A percentile compares a stretch with the other conserved stretches of the same genome.
Conservation (phyloP, 2,113 vertebrate genomes). For the Zosterops hypoxanthus region DNA sequence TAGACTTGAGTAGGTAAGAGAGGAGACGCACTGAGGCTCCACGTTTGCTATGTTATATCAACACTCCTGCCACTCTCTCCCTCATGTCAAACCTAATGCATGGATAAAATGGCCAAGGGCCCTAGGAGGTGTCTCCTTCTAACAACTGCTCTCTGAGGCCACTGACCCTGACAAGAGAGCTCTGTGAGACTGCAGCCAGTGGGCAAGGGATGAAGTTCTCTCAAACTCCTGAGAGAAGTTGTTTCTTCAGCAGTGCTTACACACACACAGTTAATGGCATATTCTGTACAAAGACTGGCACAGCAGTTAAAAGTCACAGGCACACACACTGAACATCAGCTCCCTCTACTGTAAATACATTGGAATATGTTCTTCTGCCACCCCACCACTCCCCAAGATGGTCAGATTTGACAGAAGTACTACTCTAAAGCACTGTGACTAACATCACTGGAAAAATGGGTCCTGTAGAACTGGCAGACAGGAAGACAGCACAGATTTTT, state of each 20-base stretch:
- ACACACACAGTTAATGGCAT: background rate
- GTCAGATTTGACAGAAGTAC: background rate
- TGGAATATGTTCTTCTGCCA: background rate
- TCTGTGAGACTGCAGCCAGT: background rate
- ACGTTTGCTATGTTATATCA: background rate
- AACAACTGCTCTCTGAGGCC: background rate
- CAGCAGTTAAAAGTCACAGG: background rate
- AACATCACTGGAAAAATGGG: conserved; percentile 41
- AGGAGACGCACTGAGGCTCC: background rate
- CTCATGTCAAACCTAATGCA: background rate
- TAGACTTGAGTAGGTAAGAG: background rate
- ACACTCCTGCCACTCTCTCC: background rate
- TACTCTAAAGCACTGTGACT: conserved; percentile 39
- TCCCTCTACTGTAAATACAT: conserved; percentile 35
- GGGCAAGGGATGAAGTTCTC: background rate
- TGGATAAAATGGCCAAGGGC: background rate
- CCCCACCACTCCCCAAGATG: background rate
- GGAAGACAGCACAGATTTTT: conserved; percentile 22
- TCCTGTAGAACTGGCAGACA: background rate
- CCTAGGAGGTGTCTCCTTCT: background rate
- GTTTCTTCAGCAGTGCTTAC: background rate
- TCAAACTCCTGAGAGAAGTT: background rate
- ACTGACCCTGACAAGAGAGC: background rate
- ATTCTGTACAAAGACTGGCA: background rate
- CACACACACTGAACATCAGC: background rate